Base-by-base conservation (phyloP, 2,888 invertebrate species). In the Spisula subtruncata region DNA sequence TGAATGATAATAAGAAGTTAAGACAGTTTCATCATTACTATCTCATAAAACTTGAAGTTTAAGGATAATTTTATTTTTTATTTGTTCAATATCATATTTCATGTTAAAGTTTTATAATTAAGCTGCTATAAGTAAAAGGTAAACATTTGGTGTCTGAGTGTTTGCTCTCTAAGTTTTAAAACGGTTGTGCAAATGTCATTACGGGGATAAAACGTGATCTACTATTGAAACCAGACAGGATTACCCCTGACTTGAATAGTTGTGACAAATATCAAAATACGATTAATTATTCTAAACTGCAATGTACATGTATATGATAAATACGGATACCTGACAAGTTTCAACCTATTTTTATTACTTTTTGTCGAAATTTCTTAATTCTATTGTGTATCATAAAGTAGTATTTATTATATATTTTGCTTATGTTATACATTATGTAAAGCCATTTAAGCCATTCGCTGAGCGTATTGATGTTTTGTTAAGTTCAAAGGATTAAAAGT, bases 61-160 rank as follows among this genome's bases (percentile, higher is more conserved):
- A 35, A 12, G 35, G 32, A 32, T 75, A 75, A 16, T 32, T 16
- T 75, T 75, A 8, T 75, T 83, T 71, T 71, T 51, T 84, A 84
- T 29, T 48, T 66, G 32, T 32, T 75, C 29, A 84, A 48, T 75
- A 75, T 84, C 48, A 29, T 29, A 84, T 51, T 75, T 66, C 71
- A 35, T 75, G 75, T 75, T 84, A 35, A 84, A 84, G 32, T 75
- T 51, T 41, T 85, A 85, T 32, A 85, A 54, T 51, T 54, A 80
- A 80, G 85, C 71, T 48, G 79, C 80, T 85, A 12, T 46, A 41
- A 20, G 48, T 48, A 25, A 25, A 81, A 25, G n/a, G 46, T 46
- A 80, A 46, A 20, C 80, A 35, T 35, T 46, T 81, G 46, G 41
- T 81, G 29, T 83, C 20, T 41, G 35, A 83, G 41, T 83, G 83